phyloP scores from a whole-genome alignment of 2,113 vertebrate genomes.

The Rafetus swinhoei region DNA sequence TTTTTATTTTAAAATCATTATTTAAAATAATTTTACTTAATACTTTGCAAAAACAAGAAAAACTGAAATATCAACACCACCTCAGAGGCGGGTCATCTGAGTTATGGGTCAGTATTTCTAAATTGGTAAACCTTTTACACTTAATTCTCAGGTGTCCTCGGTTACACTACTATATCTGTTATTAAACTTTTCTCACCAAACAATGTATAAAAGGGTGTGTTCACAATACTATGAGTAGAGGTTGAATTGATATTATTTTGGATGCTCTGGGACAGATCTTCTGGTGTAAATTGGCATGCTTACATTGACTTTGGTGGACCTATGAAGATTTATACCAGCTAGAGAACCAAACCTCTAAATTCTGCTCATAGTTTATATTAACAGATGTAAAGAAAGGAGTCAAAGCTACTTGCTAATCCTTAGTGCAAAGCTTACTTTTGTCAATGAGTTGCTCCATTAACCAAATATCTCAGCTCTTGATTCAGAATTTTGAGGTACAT shows the following conservation, averaged over 20 bases:
- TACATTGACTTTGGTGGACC: background rate
- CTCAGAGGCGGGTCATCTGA: background rate
- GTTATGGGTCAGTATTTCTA: background rate
- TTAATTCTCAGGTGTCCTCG: background rate
- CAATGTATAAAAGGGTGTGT: background rate
- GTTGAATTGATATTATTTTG: background rate
- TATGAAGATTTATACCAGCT: background rate
- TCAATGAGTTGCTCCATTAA: background rate
- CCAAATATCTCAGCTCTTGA: background rate
- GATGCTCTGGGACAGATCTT: background rate
- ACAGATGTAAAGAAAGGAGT: background rate
- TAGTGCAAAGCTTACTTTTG: background rate
- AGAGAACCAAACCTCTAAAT: background rate
- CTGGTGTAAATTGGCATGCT: background rate
- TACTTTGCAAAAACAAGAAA: background rate
- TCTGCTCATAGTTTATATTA: background rate
- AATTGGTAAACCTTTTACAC: background rate
- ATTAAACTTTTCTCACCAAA: slow-evolving; percentile 16
- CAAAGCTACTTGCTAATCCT: background rate
- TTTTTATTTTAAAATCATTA: background rate
- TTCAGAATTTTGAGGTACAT: background rate
- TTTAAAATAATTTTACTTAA: background rate
- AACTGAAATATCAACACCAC: background rate
- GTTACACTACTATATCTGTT: background rate
- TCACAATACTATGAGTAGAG: background rate